Percentiles rank a stretch among this genome's conserved stretches.
Conservation (phyloP, 2,797 vertebrate genomes). For the Pangasius krempfi region DNA sequence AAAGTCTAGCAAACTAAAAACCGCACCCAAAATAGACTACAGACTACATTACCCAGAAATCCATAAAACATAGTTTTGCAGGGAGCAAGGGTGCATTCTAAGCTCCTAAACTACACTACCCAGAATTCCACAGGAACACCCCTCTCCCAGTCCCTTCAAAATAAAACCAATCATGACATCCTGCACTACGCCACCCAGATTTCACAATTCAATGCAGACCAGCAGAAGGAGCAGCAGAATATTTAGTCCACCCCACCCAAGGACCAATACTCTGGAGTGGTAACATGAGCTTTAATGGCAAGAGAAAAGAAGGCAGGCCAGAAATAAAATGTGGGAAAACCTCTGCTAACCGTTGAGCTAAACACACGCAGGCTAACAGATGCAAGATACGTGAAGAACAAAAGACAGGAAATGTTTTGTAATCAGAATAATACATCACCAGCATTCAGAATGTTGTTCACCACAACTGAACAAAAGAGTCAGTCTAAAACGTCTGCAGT, state of each 20-base stretch:
- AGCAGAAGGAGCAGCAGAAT: neutral
- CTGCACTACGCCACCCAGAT: neutral
- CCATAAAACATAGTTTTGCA: neutral
- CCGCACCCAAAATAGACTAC: neutral
- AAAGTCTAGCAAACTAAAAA: neutral
- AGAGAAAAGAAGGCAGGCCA: neutral
- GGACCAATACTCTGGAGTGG: conserved; percentile 8
- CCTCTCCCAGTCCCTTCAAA: neutral
- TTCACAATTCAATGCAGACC: neutral
- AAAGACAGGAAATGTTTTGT: conserved; percentile 54
- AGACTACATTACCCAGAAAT: conserved; percentile 12
- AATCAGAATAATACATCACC: conserved; percentile 30
- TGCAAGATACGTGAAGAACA: conserved; percentile 38
- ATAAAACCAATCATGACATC: neutral
- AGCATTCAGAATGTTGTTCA: conserved; percentile 6
- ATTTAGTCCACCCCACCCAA: conserved; percentile 3
- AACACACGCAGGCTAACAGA: conserved; percentile 1
- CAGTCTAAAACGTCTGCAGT: neutral
- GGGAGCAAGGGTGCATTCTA: neutral
- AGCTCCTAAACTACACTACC: neutral
- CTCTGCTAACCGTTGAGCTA: conserved; percentile 5
- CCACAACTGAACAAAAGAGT: conserved; percentile 11
- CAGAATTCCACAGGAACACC: conserved; percentile 17
- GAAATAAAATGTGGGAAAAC: conserved; percentile 8
- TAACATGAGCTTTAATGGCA: conserved; percentile 22